Base-by-base conservation (phyloP, 2,888 invertebrate species). In the Anagyrus pseudococci region DNA sequence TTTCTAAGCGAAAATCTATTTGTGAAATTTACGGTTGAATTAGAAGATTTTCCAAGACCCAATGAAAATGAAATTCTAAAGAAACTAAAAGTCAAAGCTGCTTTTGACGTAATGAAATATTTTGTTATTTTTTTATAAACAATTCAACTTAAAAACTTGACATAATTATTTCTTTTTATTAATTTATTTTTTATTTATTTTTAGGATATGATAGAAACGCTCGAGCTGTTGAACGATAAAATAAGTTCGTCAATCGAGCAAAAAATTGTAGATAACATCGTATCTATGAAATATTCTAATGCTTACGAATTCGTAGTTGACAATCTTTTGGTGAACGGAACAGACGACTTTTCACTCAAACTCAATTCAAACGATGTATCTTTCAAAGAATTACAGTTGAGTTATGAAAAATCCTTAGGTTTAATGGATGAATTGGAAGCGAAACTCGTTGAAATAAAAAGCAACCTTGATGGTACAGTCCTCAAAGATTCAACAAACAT, bases 101-200 rank as follows among this genome's bases (percentile, higher is more conserved):
- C 71, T 49, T 55, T 83, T n/a, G 71, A 81, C 69, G 83, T 82
- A 73, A 67, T 57, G 60, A n/a, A n/a, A n/a, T n/a, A n/a, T n/a
- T n/a, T n/a, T n/a, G n/a, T n/a, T n/a, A n/a, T n/a, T n/a, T n/a
- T n/a, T n/a, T n/a, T n/a, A n/a, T n/a, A n/a, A n/a, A n/a, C n/a
- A n/a, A n/a, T n/a, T n/a, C n/a, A n/a, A n/a, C n/a, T n/a, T n/a
- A n/a, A n/a, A n/a, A n/a, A n/a, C n/a, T n/a, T n/a, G n/a, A n/a
- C n/a, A n/a, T n/a, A n/a, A n/a, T n/a, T n/a, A n/a, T n/a, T n/a
- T n/a, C n/a, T n/a, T n/a, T n/a, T n/a, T n/a, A n/a, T n/a, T n/a
- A n/a, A n/a, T n/a, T n/a, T n/a, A n/a, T n/a, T n/a, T n/a, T n/a
- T n/a, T n/a, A n/a, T n/a, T n/a, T n/a, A n/a, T n/a, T n/a, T n/a